A percentile compares a stretch with the other conserved stretches of the same genome.
These are phyloP conservation scores for Drosophila sproati DNA, from an alignment of 1,140 invertebrate species.

Conservation along the genomic window DNA sequence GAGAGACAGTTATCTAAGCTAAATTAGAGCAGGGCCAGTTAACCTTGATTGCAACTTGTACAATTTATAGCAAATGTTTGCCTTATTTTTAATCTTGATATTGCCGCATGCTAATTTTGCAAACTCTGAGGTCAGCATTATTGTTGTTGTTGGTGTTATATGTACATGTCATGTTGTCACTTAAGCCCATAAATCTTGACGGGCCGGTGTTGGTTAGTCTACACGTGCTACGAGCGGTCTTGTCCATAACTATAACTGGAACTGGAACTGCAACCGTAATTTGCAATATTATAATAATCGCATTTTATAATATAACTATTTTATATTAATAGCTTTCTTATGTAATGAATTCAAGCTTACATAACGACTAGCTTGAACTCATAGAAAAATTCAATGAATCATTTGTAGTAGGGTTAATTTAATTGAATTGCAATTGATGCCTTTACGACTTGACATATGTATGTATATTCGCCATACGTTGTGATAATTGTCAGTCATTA, in stretches of 20 bases:
- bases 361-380: too few species aligned
- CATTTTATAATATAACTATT: too few species aligned
- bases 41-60: conserved; percentile 25
- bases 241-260: background rate
- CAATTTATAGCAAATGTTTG: background rate
- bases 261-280: background rate
- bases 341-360: too few species aligned
- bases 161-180: conserved; percentile 19
- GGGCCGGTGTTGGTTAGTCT: conserved; percentile 17
- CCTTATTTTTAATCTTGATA: conserved; percentile 15
- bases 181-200: conserved; percentile 41
- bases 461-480: background rate
- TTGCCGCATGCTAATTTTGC: conserved; percentile 25
- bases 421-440: background rate
- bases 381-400: background rate
- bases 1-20: conserved; percentile 25
- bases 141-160: background rate
- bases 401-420: background rate
- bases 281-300: too few species aligned
- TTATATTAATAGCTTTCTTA: too few species aligned
- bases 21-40: conserved; percentile 41
- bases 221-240: conserved; percentile 9
- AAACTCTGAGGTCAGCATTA: conserved; percentile 3
- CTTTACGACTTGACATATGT: background rate
- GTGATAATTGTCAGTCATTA: background rate